phyloP scores from a whole-genome alignment of 2,888 invertebrate genomes.

The Scaptomyza cyrtandrae region DNA sequence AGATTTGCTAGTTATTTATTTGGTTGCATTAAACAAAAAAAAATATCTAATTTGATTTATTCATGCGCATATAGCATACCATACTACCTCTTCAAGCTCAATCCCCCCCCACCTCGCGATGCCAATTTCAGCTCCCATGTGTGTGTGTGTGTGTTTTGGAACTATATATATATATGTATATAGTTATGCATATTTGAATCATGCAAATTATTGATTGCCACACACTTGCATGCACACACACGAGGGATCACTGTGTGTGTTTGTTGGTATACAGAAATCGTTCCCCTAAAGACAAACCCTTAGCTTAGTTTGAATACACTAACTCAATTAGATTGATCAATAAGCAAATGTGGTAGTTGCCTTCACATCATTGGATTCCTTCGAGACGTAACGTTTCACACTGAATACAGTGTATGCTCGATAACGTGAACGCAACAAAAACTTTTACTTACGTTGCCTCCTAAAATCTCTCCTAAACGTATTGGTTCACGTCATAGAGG shows the following conservation, averaged over 20 bases:
- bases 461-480: too few species aligned
- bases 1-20: conserved; percentile 70
- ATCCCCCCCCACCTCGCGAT: too few species aligned
- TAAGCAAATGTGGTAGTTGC: conserved; percentile 10
- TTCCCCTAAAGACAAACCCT: background rate
- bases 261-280: background rate
- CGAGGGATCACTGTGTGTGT: background rate
- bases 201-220: conserved; percentile 66
- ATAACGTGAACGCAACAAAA: background rate
- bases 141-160: background rate
- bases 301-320: background rate
- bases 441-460: too few species aligned
- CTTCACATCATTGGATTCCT: background rate
- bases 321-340: conserved; percentile 29
- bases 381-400: background rate
- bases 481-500: too few species aligned
- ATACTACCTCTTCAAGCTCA: too few species aligned
- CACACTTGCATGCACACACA: background rate
- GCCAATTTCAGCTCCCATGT: too few species aligned
- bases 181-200: conserved; percentile 62
- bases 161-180: background rate
- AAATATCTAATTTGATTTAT: conserved; percentile 75
- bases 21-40: conserved; percentile 60
- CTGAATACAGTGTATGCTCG: background rate
- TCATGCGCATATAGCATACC: conserved; percentile 23